These are phyloP conservation scores for Andrena camellia DNA, from an alignment of 2,888 invertebrate species.

Conservation along the genomic window DNA sequence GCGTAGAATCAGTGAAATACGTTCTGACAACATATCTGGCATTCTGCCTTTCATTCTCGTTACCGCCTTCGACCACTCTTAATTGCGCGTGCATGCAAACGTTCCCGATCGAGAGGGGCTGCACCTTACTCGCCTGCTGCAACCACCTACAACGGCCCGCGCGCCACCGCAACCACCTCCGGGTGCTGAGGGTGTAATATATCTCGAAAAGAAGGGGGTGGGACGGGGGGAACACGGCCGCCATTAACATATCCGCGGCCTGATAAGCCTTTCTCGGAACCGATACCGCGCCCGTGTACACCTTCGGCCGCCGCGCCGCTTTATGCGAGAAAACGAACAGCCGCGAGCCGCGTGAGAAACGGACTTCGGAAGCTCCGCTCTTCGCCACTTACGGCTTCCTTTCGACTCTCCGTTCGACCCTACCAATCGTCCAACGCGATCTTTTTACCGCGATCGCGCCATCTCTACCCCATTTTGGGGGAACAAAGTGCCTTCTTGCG, in stretches of 20 bases:
- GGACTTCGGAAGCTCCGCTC: slow-evolving; percentile 62
- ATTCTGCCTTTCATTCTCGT: slow-evolving; percentile 51
- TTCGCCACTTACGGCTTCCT: slow-evolving; percentile 32
- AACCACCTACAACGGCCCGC: slow-evolving; percentile 54
- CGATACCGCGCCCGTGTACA: slow-evolving; percentile 80
- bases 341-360: slow-evolving; percentile 58
- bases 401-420: neutral
- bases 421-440: no score
- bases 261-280: slow-evolving; percentile 85
- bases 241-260: slow-evolving; percentile 85
- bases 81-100: slow-evolving; percentile 81
- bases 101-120: slow-evolving; percentile 69
- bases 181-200: slow-evolving; percentile 79
- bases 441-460: no score
- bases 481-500: no score
- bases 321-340: slow-evolving; percentile 73
- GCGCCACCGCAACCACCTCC: slow-evolving; percentile 68
- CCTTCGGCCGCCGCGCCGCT: slow-evolving; percentile 67
- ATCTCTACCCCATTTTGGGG: no score
- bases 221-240: slow-evolving; percentile 78
- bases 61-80: slow-evolving; percentile 71
- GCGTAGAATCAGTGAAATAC: no score
- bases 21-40: no score
- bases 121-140: slow-evolving; percentile 57
- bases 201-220: slow-evolving; percentile 75